Percentiles rank a stretch among this genome's conserved stretches.
phyloP scores from a whole-genome alignment of 2,888 invertebrate genomes.

The Acleris cristana region DNA sequence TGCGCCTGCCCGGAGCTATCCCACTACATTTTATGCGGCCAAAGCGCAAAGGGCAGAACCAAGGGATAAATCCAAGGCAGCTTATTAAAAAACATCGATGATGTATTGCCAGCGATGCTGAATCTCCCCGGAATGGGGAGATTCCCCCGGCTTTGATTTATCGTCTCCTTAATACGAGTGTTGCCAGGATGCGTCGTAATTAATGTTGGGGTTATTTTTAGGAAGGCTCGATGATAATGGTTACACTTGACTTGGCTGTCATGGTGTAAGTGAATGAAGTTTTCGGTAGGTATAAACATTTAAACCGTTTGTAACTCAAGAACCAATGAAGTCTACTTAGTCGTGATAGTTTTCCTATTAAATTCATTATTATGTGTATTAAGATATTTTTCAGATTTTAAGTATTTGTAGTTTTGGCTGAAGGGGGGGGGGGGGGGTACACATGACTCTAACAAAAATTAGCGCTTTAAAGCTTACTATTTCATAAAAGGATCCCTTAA shows the following conservation, averaged over 20 bases:
- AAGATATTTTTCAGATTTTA: too few relatives aligned
- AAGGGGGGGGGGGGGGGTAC: too few relatives aligned
- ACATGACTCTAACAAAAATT: too few relatives aligned
- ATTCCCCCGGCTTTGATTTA: conserved; percentile 18
- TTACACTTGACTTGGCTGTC: not conserved
- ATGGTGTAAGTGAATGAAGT: not conserved
- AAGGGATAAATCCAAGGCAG: conserved; percentile 20
- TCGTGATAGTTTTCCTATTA: too few relatives aligned
- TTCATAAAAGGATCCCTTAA: too few relatives aligned
- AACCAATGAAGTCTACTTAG: too few relatives aligned
- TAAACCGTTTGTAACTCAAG: too few relatives aligned
- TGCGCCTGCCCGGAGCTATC: too few relatives aligned
- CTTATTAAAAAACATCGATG: conserved; percentile 32
- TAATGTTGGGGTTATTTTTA: conserved; percentile 5
- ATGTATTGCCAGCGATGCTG: conserved; percentile 12
- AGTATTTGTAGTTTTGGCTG: too few relatives aligned
- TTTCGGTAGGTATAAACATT: too few relatives aligned
- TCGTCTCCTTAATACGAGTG: conserved; percentile 11
- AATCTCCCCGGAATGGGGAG: conserved; percentile 7
- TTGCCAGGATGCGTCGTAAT: conserved; percentile 24
- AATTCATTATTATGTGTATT: too few relatives aligned
- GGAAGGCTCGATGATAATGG: not conserved
- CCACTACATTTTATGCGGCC: conserved; percentile 13
- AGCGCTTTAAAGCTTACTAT: too few relatives aligned
- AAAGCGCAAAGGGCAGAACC: conserved; percentile 19